Evolutionary conservation across 2,113 vertebrate genomes (phyloP).

Genomic region (Cranoglanis bouderius): DNA sequence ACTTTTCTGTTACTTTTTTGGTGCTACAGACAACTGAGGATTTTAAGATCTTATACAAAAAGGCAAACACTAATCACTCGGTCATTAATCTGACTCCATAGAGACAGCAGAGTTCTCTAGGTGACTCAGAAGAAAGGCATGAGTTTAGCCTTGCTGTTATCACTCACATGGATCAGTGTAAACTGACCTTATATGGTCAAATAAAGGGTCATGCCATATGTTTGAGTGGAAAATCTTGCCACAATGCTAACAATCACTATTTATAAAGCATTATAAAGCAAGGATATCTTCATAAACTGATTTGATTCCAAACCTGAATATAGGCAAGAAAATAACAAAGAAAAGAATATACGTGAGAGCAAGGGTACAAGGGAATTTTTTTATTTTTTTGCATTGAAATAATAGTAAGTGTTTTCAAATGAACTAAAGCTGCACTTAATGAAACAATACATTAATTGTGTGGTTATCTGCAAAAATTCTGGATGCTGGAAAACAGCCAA

Average conservation of each 20-base stretch:
- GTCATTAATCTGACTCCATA: background rate
- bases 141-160: constrained; percentile 3
- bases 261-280: background rate
- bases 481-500: too few relatives aligned
- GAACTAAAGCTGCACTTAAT: background rate
- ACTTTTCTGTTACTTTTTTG: background rate
- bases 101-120: background rate
- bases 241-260: background rate
- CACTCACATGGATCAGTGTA: background rate
- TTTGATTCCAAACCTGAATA: background rate
- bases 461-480: background rate
- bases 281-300: background rate
- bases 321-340: background rate
- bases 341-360: background rate
- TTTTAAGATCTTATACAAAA: background rate
- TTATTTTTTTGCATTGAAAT: background rate
- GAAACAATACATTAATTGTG: background rate
- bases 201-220: background rate
- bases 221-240: background rate
- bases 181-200: constrained; percentile 18
- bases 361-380: background rate
- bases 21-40: background rate
- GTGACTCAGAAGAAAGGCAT: constrained; percentile 26
- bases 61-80: background rate
- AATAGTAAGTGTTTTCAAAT: background rate